These are phyloP conservation scores for Phaethornis superciliosus DNA, from an alignment of 2,113 vertebrate genomes.

Conservation along the genomic window DNA sequence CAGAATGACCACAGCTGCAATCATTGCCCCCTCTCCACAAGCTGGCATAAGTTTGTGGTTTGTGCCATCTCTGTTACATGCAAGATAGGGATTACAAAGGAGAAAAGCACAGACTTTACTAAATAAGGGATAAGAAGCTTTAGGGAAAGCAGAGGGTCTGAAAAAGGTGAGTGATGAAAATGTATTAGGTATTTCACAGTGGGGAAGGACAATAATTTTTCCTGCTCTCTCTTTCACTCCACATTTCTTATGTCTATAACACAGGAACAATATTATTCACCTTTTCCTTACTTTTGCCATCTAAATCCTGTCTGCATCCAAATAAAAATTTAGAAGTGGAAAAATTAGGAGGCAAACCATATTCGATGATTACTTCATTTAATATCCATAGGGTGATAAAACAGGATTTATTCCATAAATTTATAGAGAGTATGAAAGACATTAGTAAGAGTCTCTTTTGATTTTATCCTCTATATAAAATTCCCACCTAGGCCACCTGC, in stretches of 20 bases:
- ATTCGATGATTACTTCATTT: neutral
- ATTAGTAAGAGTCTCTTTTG: neutral
- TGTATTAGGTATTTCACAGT: neutral
- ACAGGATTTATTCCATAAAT: neutral
- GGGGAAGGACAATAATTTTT: neutral
- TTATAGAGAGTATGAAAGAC: neutral
- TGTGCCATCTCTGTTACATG: neutral
- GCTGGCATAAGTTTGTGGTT: neutral
- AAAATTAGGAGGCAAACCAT: neutral
- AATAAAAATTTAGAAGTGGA: neutral
- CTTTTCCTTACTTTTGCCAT: neutral
- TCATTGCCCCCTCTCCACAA: neutral
- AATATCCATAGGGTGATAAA: neutral
- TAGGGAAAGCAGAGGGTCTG: neutral
- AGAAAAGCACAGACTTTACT: neutral
- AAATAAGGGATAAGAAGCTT: neutral
- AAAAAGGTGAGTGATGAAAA: neutral
- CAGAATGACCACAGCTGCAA: neutral
- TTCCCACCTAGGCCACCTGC: neutral
- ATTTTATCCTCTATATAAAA: neutral
- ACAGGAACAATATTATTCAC: neutral
- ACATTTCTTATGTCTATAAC: neutral
- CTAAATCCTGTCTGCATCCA: neutral
- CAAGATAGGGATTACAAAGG: neutral
- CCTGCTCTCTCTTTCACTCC: rapidly evolving